Conservation (phyloP, 2,797 vertebrate genomes). For the Halcyon badia region DNA sequence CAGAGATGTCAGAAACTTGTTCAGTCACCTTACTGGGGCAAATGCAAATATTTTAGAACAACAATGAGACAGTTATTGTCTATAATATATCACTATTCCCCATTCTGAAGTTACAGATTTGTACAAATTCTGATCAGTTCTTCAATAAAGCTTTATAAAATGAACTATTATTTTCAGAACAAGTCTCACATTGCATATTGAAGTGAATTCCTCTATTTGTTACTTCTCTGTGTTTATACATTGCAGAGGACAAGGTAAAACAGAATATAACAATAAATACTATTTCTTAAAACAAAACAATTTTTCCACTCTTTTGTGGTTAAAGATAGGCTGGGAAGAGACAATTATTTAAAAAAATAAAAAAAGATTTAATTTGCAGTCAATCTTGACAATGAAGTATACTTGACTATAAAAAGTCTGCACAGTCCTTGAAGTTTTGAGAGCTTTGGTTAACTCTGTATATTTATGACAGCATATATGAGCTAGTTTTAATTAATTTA, state of each 20-base stretch:
- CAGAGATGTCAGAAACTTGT: not conserved
- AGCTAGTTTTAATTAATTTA: constrained; percentile 37
- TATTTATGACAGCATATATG: not conserved
- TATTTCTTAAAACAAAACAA: not conserved
- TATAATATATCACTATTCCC: not conserved
- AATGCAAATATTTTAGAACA: not conserved
- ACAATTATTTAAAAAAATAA: not conserved
- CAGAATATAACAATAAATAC: not conserved
- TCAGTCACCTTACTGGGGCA: not conserved
- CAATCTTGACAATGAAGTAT: not conserved
- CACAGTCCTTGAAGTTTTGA: not conserved
- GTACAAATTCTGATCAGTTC: not conserved
- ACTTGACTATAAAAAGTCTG: not conserved
- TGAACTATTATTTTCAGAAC: not conserved
- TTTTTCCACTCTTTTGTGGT: not conserved
- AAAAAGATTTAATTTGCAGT: not conserved
- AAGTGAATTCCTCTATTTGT: not conserved
- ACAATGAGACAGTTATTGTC: not conserved
- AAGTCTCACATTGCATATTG: not conserved
- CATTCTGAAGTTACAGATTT: not conserved
- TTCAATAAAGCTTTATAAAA: not conserved
- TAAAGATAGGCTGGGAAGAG: not conserved
- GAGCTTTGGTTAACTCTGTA: not conserved
- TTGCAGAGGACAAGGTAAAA: not conserved
- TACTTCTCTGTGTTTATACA: not conserved